Evolutionary conservation across 2,888 invertebrate species (phyloP), one percentile per base, ranked within the genome.

Genomic region (Hypena proboscidalis): DNA sequence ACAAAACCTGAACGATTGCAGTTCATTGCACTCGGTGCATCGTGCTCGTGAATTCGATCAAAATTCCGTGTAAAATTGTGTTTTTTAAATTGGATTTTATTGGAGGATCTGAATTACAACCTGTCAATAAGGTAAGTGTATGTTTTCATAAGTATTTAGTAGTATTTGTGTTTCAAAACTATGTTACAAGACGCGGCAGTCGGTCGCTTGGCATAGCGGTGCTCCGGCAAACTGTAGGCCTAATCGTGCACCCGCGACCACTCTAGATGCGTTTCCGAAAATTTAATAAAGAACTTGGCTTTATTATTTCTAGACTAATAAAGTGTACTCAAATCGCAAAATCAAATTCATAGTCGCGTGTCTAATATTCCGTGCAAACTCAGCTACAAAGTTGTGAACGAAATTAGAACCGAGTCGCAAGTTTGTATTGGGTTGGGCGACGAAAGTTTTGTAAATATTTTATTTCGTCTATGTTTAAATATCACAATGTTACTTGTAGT

Each of bases 81-180:
- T 61, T 67, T 57, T 56, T 63, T 55, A 50, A 51, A 63, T 83
- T 85, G 88, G 85, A 88, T 88, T 85, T 80, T 56, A 59, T 63
- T 57, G 63, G 66, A 77, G 72, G 65, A 80, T 71, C 75, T 76
- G 80, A 76, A 83, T 77, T 82, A 60, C 66, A 59, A 61, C 50
- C 77, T 74, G 82, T 58, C 68, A 48, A 64, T 74, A 77, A 90
- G 90, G 90, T 90, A 76, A 64, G 59, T 37, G 43, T 49, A 13
- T 39, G 30, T 59, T 67, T 67, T 61, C 49, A 19, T 29, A 17
- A 0, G 2, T 33, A 52, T 32, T 57, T 19, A 5, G 4, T 9
- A 23, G 10, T n/a, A 35, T 56, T 56, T 42, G 8, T 37, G 30
- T 30, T 23, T 19, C 29, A 58, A 55, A 55, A 58, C 15, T 14